Conservation (phyloP, 2,113 vertebrate genomes). For the Vidua macroura region DNA sequence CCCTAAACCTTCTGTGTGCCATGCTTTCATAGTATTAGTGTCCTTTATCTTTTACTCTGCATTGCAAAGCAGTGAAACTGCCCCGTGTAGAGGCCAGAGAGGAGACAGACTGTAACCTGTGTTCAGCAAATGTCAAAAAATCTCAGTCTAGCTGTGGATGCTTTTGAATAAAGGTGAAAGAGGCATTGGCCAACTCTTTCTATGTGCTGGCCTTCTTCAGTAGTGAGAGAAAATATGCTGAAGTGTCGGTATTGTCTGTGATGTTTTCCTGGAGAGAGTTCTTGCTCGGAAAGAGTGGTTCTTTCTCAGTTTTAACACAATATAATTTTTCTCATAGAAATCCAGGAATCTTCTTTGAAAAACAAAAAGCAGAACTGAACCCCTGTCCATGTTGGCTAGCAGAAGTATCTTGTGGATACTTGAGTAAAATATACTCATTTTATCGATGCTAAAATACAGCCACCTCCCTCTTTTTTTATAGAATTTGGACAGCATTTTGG, state of each 20-base stretch:
- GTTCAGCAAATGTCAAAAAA: not conserved
- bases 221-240: not conserved
- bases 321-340: conserved; percentile 58
- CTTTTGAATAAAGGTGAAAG: not conserved
- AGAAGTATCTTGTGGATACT: conserved; percentile 16
- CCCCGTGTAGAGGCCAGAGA: fast-evolving
- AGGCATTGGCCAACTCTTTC: not conserved
- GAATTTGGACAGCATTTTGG: conserved; percentile 35
- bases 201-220: not conserved
- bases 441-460: not conserved
- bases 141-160: not conserved
- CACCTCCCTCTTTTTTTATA: conserved; percentile 19
- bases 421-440: conserved; percentile 15
- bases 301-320: conserved; percentile 45
- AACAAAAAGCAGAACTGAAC: conserved; percentile 24
- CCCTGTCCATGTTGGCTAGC: not conserved
- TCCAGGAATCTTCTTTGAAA: conserved; percentile 51
- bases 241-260: not conserved
- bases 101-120: not conserved
- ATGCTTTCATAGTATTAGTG: not conserved
- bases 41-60: not conserved
- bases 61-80: not conserved
- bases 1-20: not conserved
- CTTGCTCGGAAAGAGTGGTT: conserved; percentile 29
- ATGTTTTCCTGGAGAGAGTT: conserved; percentile 46